Conservation (phyloP, 2,888 invertebrate genomes). For the Aphodius sticticus region DNA sequence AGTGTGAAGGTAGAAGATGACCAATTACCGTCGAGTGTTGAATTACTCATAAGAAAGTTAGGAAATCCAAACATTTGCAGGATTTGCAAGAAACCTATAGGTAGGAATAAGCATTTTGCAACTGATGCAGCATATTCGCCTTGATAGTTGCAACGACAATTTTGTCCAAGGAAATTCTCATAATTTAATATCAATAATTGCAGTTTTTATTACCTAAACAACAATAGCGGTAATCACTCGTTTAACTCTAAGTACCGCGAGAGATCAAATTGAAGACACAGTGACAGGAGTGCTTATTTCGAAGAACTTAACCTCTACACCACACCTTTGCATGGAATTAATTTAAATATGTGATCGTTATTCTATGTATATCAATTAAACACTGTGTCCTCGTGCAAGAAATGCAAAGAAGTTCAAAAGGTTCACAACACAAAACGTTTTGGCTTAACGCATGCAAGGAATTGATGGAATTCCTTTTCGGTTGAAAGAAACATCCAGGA, state of each 20-base stretch:
- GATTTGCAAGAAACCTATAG: no score
- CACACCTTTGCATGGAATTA: neutral
- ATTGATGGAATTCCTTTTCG: no score
- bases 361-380: neutral
- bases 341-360: neutral
- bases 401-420: no score
- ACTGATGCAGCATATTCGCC: neutral
- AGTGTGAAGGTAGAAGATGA: no score
- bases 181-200: neutral
- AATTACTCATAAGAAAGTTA: no score
- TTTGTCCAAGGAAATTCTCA: neutral
- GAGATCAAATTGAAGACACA: neutral
- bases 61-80: no score
- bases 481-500: no score
- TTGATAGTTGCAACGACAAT: neutral
- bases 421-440: no score
- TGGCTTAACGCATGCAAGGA: no score
- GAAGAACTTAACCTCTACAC: neutral
- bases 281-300: neutral
- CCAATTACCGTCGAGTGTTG: no score
- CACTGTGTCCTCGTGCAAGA: no score
- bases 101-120: no score
- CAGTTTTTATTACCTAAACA: neutral
- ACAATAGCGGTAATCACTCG: neutral
- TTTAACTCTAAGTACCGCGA: neutral